Evolutionary conservation across 2,888 invertebrate genomes (phyloP), one percentile per base, ranked within the genome.

Genomic region (Dryobotodes eremita): DNA sequence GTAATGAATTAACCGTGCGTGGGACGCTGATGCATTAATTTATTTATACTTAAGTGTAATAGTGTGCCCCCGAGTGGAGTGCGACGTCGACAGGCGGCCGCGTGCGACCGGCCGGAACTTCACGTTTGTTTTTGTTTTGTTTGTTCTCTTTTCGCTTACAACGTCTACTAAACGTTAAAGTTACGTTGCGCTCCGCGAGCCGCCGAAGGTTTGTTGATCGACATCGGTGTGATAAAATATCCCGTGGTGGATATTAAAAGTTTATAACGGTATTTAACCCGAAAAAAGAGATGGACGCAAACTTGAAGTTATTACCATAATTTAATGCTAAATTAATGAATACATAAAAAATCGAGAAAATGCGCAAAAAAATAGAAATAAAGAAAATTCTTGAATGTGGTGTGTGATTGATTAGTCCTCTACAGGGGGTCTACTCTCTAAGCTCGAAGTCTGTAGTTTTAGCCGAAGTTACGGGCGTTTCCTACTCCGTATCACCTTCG

Each of bases 301-400:
- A 95, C 95, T 93, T 95, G 95, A 95, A 95, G 95, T 95, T 95
- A 95, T 94, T 95, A 96, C 95, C 96, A 95, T 95, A 95, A 95
- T 96, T 96, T 97, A 97, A 97, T 96, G 96, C 97, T 97, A 97
- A 97, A 97, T 95, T 96, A 95, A 96, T 94, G 90, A 93, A 96
- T 94, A 95, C 94, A 94, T 89, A 91, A 94, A 94, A 95, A 95
- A 93, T 90, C 91, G 92, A 93, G 90, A 93, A 93, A 91, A 91
- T 89, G 92, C 91, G 94, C 86, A 91, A 96, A 96, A 96, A 96
- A 96, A 96, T 95, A 94, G 95, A 95, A 97, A 96, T 96, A 97
- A 97, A 96, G 92, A 92, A 94, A 96, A 95, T 94, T 95, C 94
- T 95, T 95, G 93, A 95, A 95, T 94, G 95, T 95, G 95, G 94